phyloP scores from a whole-genome alignment of 2,113 vertebrate genomes.

The Parus major region DNA sequence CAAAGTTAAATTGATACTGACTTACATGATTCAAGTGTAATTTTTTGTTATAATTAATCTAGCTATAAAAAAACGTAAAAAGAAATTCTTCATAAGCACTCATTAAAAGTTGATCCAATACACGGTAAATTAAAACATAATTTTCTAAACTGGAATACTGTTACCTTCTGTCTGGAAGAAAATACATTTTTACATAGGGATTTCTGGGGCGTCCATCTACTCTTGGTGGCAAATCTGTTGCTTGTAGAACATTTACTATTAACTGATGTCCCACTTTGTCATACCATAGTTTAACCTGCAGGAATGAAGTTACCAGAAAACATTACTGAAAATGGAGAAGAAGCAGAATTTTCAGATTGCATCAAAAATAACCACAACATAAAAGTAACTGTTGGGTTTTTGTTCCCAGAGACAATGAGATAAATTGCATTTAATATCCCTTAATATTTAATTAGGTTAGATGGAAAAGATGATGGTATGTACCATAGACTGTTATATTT shows the following conservation, averaged over 20 bases:
- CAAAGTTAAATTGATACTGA: not conserved
- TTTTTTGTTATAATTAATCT: not conserved
- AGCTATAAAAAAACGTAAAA: not conserved
- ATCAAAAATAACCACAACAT: not conserved
- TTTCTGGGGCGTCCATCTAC: constrained; percentile 91
- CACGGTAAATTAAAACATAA: not conserved
- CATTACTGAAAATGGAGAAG: not conserved
- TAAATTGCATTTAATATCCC: not conserved
- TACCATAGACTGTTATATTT: not conserved
- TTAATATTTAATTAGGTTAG: not conserved
- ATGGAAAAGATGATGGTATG: not conserved
- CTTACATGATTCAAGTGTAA: not conserved
- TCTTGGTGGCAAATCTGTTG: constrained; percentile 90
- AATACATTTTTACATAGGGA: constrained; percentile 99
- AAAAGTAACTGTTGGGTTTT: not conserved
- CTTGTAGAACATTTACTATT: constrained; percentile 97
- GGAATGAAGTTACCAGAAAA: constrained; percentile 14
- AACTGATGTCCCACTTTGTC: constrained; percentile 97
- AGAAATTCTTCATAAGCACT: not conserved
- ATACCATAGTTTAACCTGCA: constrained; percentile 95
- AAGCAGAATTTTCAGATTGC: not conserved
- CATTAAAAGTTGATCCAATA: not conserved
- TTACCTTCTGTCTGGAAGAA: constrained; percentile 93
- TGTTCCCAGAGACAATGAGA: not conserved
- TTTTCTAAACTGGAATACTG: constrained; percentile 3